These are phyloP conservation scores for Drusus annulatus DNA, from an alignment of 1,140 invertebrate species.

Conservation along the genomic window DNA sequence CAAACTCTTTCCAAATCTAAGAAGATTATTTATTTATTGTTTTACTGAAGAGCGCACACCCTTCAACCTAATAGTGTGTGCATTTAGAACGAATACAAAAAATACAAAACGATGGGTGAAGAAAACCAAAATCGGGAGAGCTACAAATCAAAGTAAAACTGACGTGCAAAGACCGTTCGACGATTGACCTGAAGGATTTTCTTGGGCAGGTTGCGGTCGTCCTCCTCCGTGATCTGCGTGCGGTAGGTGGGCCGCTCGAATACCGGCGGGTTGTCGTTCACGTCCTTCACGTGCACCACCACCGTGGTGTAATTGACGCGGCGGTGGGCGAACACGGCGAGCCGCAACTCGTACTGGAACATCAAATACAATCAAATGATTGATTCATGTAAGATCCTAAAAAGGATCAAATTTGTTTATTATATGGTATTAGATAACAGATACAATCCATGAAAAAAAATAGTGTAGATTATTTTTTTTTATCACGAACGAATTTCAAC, in stretches of 20 bases:
- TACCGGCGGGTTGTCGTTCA: constrained; percentile 76
- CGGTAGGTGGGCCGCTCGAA: constrained; percentile 79
- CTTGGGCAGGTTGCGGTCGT: constrained; percentile 77
- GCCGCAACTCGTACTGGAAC: constrained; percentile 74
- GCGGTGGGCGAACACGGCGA: constrained; percentile 72
- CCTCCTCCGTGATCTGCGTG: constrained; percentile 78
- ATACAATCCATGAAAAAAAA: too few relatives aligned
- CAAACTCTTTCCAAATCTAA: too few relatives aligned
- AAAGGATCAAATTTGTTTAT: too few relatives aligned
- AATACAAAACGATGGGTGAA: not conserved
- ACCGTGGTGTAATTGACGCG: constrained; percentile 78
- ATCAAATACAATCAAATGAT: too few relatives aligned
- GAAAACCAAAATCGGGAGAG: not conserved
- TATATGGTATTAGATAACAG: too few relatives aligned
- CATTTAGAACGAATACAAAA: too few relatives aligned
- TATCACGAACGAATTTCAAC: too few relatives aligned
- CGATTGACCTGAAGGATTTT: constrained; percentile 74
- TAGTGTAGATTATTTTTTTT: too few relatives aligned
- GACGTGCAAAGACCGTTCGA: constrained; percentile 53
- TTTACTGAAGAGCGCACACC: too few relatives aligned
- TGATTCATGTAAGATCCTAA: too few relatives aligned
- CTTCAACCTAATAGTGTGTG: too few relatives aligned
- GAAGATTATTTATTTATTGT: too few relatives aligned
- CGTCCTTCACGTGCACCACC: constrained; percentile 77
- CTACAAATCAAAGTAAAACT: constrained; percentile 47